phyloP scores from a whole-genome alignment of 1,140 invertebrate species.

The Eurosta solidaginis region DNA sequence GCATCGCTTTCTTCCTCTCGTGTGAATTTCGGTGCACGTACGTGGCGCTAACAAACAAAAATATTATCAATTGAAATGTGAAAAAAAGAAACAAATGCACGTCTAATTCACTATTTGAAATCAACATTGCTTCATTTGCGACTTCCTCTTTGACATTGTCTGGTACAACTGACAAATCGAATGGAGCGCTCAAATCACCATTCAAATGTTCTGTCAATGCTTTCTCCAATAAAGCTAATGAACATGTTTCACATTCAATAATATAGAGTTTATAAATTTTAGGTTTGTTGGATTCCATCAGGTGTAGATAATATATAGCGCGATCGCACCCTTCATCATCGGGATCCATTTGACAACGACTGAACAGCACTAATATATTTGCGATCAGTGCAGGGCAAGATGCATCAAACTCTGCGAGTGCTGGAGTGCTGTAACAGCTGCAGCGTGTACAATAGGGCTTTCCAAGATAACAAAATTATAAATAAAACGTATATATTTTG shows the following conservation, averaged over 20 bases:
- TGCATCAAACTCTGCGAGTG: constrained; percentile 97
- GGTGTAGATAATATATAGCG: constrained; percentile 93
- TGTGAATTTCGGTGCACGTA: constrained; percentile 68
- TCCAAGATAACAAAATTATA: constrained; percentile 99
- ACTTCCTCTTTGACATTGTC: constrained; percentile 68
- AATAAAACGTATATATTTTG: constrained; percentile 96
- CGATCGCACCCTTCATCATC: constrained; percentile 99
- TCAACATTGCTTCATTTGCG: constrained; percentile 65
- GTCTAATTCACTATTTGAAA: constrained; percentile 51
- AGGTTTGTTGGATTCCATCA: constrained; percentile 71
- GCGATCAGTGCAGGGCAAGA: constrained; percentile 88
- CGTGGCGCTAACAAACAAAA: constrained; percentile 44
- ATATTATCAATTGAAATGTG: too few species aligned
- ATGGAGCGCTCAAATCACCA: constrained; percentile 72
- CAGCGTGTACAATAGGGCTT: constrained; percentile 90
- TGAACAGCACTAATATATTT: constrained; percentile 81
- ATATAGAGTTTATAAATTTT: constrained; percentile 84
- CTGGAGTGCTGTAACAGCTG: constrained; percentile 95
- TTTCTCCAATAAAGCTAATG: too few species aligned
- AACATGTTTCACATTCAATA: constrained; percentile 73
- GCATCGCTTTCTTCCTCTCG: constrained; percentile 88
- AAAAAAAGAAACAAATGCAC: too few species aligned
- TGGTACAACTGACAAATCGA: constrained; percentile 90
- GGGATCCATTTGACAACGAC: constrained; percentile 91
- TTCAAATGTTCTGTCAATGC: constrained; percentile 84